These are phyloP conservation scores for Shargacucullia verbasci DNA, from an alignment of 2,888 invertebrate species.

Conservation along the genomic window DNA sequence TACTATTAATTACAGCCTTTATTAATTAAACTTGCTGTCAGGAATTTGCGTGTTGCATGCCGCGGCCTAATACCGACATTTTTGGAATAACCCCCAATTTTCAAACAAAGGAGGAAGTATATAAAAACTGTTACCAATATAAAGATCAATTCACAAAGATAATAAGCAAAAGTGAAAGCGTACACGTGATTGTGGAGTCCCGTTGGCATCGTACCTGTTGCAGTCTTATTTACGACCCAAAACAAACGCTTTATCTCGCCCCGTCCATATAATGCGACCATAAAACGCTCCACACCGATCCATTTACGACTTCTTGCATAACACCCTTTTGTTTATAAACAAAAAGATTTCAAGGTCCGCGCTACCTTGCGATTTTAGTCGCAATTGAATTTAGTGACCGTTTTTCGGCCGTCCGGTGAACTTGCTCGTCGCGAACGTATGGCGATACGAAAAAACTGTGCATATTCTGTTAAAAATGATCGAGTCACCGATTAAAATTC, in stretches of 20 bases:
- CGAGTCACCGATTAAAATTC: constrained; percentile 71
- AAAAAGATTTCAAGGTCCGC: constrained; percentile 82
- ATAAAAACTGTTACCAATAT: constrained; percentile 56
- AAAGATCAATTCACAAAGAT: constrained; percentile 80
- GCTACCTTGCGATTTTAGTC: constrained; percentile 71
- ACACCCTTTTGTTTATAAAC: constrained; percentile 88
- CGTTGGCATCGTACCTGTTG: constrained; percentile 87
- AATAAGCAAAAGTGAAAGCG: constrained; percentile 85
- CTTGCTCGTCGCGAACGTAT: constrained; percentile 55
- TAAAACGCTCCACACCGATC: constrained; percentile 80
- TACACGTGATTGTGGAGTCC: constrained; percentile 84
- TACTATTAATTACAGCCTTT: constrained; percentile 47
- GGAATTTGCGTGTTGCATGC: constrained; percentile 57
- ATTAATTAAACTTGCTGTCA: constrained; percentile 53
- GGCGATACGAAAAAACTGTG: constrained; percentile 32
- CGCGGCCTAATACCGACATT: constrained; percentile 38
- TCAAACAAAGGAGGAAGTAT: constrained; percentile 27
- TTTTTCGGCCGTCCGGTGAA: constrained; percentile 69
- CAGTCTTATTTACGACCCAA: constrained; percentile 89
- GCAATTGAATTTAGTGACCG: constrained; percentile 74
- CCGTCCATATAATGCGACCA: constrained; percentile 86
- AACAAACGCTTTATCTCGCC: constrained; percentile 88
- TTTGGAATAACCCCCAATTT: constrained; percentile 27
- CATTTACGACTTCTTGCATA: constrained; percentile 85
- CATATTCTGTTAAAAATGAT: constrained; percentile 55